Conservation (phyloP, 2,113 vertebrate species). For the Anarrhichthys ocellatus region DNA sequence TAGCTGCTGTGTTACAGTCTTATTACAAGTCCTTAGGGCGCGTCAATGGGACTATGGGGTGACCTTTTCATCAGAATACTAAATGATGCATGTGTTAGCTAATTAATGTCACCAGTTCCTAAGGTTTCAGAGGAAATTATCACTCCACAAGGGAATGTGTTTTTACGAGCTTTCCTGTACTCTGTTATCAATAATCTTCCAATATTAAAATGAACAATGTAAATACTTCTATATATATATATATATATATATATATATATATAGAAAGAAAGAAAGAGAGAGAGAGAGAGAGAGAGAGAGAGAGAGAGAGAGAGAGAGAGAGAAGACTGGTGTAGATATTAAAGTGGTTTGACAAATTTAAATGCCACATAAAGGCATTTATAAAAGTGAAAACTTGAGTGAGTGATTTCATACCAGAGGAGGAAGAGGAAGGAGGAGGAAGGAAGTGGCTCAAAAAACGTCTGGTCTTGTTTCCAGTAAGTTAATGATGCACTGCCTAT, state of each 20-base stretch:
- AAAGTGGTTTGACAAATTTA: not conserved
- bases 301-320: not conserved
- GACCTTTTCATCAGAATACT: conserved; percentile 39
- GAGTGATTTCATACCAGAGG: conserved; percentile 5
- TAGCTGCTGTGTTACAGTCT: not conserved
- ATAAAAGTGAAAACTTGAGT: conserved; percentile 14
- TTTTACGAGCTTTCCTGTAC: not conserved
- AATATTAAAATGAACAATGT: not conserved
- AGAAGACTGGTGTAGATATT: not conserved
- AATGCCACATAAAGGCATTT: not conserved
- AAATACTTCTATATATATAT: not conserved
- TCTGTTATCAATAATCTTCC: not conserved
- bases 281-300: too few relatives aligned
- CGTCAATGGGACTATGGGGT: not conserved
- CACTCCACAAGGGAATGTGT: not conserved
- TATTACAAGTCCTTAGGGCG: not conserved
- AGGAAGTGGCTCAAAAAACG: conserved; percentile 18
- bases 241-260: too few relatives aligned
- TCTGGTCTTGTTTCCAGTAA: conserved; percentile 36
- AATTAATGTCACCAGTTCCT: conserved; percentile 34
- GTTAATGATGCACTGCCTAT: conserved; percentile 58
- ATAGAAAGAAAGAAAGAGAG: too few relatives aligned
- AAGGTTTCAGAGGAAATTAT: not conserved
- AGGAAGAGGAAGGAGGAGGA: not conserved
- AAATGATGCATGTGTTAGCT: conserved; percentile 28